A percentile compares a stretch with the other conserved stretches of the same genome.
These are phyloP conservation scores for Choloepus hoffmanni DNA, from an alignment of 2,113 vertebrate genomes.

Conservation along the genomic window DNA sequence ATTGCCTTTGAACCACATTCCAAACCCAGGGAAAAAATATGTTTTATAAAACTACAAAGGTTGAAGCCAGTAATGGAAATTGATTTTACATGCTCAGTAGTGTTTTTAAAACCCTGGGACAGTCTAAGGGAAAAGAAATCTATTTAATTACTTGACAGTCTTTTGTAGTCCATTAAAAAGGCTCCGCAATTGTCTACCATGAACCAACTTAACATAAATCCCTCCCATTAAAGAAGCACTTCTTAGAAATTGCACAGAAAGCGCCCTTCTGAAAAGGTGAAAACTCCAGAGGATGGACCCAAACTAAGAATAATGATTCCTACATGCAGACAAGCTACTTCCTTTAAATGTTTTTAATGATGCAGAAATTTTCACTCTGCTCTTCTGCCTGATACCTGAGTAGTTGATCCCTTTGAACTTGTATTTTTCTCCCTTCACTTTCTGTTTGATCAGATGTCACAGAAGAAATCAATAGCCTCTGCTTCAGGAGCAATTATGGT, in stretches of 20 bases:
- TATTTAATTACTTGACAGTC: constrained; percentile 77
- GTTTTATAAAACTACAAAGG: constrained; percentile 76
- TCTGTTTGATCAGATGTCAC: constrained; percentile 68
- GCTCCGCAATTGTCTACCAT: constrained; percentile 67
- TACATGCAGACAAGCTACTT: constrained; percentile 60
- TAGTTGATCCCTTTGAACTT: constrained; percentile 61
- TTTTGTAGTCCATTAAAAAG: constrained; percentile 80
- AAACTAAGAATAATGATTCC: constrained; percentile 67
- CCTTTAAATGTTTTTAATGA: constrained; percentile 71
- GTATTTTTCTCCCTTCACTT: constrained; percentile 63
- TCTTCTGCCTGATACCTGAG: constrained; percentile 64
- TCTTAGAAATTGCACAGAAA: constrained; percentile 72
- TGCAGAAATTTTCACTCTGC: constrained; percentile 51
- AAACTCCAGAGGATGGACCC: constrained; percentile 69
- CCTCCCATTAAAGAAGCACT: constrained; percentile 69
- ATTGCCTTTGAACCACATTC: constrained; percentile 70
- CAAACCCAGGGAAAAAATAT: constrained; percentile 73
- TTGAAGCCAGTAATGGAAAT: constrained; percentile 81
- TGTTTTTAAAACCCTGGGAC: constrained; percentile 74
- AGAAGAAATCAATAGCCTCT: constrained; percentile 71
- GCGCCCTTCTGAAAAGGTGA: constrained; percentile 33
- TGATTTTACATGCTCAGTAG: constrained; percentile 77
- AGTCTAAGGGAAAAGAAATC: constrained; percentile 76
- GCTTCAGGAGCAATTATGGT: constrained; percentile 65
- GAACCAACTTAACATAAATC: constrained; percentile 78